Conservation (phyloP, 2,888 invertebrate genomes). For the Mechanitis mazaeus region DNA sequence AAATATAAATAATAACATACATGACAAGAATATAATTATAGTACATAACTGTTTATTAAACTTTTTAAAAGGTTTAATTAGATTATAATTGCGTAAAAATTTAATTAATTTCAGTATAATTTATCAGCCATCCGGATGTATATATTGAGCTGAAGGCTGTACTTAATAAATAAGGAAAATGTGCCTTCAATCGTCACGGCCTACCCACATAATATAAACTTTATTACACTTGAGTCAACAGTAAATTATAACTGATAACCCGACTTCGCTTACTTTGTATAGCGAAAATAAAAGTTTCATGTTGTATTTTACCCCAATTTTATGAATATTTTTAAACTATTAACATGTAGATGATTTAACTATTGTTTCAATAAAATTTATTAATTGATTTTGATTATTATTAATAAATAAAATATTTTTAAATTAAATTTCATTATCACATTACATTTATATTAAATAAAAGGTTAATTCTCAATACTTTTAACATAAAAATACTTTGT, state of each 20-base stretch:
- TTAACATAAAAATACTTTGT: neutral
- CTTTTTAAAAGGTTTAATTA: slow-evolving; percentile 4
- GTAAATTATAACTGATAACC: neutral
- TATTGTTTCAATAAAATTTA: too few relatives aligned
- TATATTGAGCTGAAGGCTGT: slow-evolving; percentile 46
- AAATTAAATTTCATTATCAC: too few relatives aligned
- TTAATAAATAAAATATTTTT: too few relatives aligned
- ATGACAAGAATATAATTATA: too few relatives aligned
- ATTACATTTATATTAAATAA: too few relatives aligned
- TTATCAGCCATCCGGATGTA: slow-evolving; percentile 38
- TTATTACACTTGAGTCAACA: slow-evolving; percentile 19
- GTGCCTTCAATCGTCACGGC: slow-evolving; percentile 51
- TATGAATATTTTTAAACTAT: too few relatives aligned
- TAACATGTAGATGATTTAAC: too few relatives aligned
- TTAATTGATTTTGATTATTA: too few relatives aligned
- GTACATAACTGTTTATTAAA: too few relatives aligned
- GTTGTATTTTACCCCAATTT: too few relatives aligned
- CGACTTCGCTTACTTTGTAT: neutral
- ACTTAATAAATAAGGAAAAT: slow-evolving; percentile 60
- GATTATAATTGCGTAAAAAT: slow-evolving; percentile 6
- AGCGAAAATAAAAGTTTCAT: neutral
- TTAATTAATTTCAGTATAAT: slow-evolving; percentile 6
- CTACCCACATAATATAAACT: slow-evolving; percentile 37
- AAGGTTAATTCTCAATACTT: too few relatives aligned
- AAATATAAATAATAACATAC: neutral